phyloP scores from a whole-genome alignment of 35 echinoderm and acorn worm species.

The Lytechinus variegatus region DNA sequence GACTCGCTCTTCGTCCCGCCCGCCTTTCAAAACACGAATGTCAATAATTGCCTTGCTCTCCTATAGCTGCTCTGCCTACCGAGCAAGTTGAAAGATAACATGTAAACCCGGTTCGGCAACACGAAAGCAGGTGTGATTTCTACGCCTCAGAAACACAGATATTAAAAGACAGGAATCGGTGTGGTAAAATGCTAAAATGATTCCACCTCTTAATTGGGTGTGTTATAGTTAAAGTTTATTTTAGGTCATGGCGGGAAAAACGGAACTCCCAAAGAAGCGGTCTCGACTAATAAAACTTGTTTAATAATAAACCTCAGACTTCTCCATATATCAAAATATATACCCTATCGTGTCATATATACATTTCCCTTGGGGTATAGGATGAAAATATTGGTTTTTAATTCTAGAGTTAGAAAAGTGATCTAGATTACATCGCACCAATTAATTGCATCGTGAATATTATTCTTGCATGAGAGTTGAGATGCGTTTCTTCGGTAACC shows the following conservation, averaged over 20 bases:
- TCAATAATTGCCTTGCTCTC: constrained; percentile 46
- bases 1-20: not conserved
- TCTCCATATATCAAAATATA: not conserved
- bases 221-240: constrained; percentile 1
- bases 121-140: constrained; percentile 18
- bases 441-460: not conserved
- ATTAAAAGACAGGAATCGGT: not conserved
- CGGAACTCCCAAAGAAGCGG: not conserved
- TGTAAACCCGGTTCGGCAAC: not conserved
- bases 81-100: constrained; percentile 7
- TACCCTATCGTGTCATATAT: not conserved
- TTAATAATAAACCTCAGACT: not conserved
- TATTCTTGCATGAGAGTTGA: not conserved
- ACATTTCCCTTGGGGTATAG: not conserved
- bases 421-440: not conserved
- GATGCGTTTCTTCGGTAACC: not conserved
- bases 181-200: constrained; percentile 3
- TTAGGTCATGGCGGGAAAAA: not conserved
- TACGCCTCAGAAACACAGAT: constrained; percentile 17
- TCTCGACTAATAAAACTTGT: not conserved
- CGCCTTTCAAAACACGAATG: constrained; percentile 40
- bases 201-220: not conserved
- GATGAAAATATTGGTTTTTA: not conserved
- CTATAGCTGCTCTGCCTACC: not conserved
- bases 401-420: not conserved